Evolutionary conservation across 30 jellyfish, hydroid and myxozoan species (phyloP).

Genomic region (Pseudorhiza aurosa): DNA sequence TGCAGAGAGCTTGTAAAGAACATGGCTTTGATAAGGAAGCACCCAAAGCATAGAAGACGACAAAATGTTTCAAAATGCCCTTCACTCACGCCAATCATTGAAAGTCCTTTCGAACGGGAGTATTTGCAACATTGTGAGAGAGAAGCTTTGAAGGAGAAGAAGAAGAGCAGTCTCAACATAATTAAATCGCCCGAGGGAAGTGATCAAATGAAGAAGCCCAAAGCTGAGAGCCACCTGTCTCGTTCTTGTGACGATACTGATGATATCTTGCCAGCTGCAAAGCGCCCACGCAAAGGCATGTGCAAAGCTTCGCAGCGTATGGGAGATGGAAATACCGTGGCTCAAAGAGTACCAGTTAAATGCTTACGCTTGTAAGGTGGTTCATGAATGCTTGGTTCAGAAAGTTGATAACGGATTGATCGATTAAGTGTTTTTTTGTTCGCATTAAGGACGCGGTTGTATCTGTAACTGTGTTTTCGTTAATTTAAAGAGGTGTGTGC

Average conservation of each 20-base stretch:
- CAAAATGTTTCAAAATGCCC: constrained; percentile 46
- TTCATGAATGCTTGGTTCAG: constrained; percentile 1
- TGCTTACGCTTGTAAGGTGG: constrained; percentile 12
- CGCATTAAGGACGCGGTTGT: not conserved
- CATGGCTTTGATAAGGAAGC: constrained; percentile 39
- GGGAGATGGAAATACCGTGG: constrained; percentile 34
- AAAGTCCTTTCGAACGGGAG: constrained; percentile 80
- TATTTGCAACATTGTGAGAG: constrained; percentile 53
- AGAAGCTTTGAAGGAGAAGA: constrained; percentile 38
- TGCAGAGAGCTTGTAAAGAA: constrained; percentile 66
- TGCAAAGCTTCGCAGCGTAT: constrained; percentile 5
- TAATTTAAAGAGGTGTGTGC: not conserved
- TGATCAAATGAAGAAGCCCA: constrained; percentile 3
- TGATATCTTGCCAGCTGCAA: constrained; percentile 74
- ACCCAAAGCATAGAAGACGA: constrained; percentile 35
- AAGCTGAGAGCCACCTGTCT: constrained; percentile 21
- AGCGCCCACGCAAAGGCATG: constrained; percentile 70
- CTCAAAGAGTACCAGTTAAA: not conserved
- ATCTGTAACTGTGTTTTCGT: not conserved
- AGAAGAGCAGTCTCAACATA: not conserved
- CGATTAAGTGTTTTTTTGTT: not conserved
- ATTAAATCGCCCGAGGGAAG: not conserved
- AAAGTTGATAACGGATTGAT: not conserved
- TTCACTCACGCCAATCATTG: constrained; percentile 71
- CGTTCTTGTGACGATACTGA: constrained; percentile 48